Percentiles rank a stretch among this genome's conserved stretches.
phyloP scores from a whole-genome alignment of 2,797 vertebrate species.

The Gallinago stenura region DNA sequence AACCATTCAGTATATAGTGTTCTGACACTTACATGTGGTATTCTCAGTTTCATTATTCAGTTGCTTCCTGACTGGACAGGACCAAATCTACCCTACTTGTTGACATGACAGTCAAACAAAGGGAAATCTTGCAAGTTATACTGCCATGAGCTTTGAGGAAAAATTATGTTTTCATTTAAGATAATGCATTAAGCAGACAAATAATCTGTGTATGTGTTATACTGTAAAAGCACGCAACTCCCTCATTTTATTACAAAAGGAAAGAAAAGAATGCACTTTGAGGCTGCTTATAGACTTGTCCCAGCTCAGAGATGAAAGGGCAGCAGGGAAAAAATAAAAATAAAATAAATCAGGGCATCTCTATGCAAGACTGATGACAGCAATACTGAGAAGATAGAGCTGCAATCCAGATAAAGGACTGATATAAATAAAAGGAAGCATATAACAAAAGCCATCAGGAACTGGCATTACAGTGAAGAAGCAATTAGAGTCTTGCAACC shows the following conservation, averaged over 20 bases:
- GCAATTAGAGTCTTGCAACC: not conserved
- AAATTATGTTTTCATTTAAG: not conserved
- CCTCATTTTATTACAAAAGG: accelerated
- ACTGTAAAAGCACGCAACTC: not conserved
- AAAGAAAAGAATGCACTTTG: not conserved
- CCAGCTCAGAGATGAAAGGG: not conserved
- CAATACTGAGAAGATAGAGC: not conserved
- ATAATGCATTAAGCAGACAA: not conserved
- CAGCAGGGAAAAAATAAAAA: not conserved
- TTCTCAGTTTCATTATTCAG: not conserved
- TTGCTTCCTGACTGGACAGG: not conserved
- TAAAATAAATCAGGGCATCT: not conserved
- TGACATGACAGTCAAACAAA: not conserved
- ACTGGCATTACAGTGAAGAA: not conserved
- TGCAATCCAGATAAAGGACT: not conserved
- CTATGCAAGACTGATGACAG: not conserved
- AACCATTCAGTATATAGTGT: accelerated
- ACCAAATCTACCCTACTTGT: not conserved
- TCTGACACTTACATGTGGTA: accelerated
- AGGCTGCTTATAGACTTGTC: not conserved
- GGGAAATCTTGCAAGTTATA: not conserved
- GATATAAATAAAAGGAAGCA: not conserved
- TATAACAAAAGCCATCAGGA: not conserved
- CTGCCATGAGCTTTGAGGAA: not conserved
- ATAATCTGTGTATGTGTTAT: not conserved